phyloP scores from a whole-genome alignment of 1,140 invertebrate genomes.

The Tetraneura akinire region DNA sequence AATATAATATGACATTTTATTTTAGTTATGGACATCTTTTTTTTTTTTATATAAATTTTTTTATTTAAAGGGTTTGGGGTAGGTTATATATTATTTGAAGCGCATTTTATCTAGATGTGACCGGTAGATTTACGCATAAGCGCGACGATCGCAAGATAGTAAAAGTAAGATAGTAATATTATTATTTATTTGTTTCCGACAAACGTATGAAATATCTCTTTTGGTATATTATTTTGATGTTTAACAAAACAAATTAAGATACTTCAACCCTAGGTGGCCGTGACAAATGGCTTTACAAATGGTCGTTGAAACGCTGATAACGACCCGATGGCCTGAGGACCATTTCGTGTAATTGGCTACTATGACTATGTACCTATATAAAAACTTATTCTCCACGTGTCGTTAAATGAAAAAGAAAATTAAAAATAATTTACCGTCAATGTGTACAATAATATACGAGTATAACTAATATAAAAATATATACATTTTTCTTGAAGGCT shows the following conservation, averaged over 20 bases:
- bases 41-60: too few relatives aligned
- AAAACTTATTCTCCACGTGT: background rate
- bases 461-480: background rate
- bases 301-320: conserved; percentile 11
- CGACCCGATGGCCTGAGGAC: background rate
- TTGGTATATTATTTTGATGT: background rate
- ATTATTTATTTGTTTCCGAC: conserved; percentile 8
- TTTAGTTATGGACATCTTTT: too few relatives aligned
- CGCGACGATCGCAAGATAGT: background rate
- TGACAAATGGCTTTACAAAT: conserved; percentile 39
- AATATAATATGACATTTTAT: too few relatives aligned
- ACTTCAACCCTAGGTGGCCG: conserved; percentile 13
- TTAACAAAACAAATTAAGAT: conserved; percentile 30
- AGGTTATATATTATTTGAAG: too few relatives aligned
- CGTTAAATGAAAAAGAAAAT: conserved; percentile 40
- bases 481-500: background rate
- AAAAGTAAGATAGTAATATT: too few relatives aligned
- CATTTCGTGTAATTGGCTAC: conserved; percentile 39
- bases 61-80: too few relatives aligned
- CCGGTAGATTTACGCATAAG: background rate
- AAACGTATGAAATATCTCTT: background rate
- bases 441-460: background rate
- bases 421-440: conserved; percentile 40
- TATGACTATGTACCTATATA: too few relatives aligned
- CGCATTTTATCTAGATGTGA: background rate